Evolutionary conservation across 2,113 vertebrate genomes (phyloP).

Genomic region (Ancistrus triradiatus): DNA sequence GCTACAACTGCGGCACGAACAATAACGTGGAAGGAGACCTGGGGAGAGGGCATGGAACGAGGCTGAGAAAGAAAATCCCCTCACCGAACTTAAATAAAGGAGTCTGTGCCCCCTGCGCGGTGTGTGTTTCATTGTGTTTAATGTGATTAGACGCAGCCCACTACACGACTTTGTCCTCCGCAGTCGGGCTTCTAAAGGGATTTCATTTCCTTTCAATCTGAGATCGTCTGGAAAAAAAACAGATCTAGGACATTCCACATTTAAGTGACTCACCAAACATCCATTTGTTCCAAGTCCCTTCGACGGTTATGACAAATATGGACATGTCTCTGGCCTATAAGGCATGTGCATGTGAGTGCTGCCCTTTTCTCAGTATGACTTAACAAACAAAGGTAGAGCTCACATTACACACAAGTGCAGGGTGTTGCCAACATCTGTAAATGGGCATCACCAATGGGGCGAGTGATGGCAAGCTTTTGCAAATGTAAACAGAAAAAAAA

Average conservation of each 20-base stretch:
- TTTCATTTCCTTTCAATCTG: conserved; percentile 7
- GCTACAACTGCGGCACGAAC: not conserved
- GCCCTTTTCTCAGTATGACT: no score
- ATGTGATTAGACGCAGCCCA: conserved; percentile 59
- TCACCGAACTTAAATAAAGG: not conserved
- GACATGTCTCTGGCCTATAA: no score
- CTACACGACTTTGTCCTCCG: conserved; percentile 54
- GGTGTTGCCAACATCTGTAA: no score
- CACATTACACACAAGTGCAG: no score
- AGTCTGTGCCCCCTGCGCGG: not conserved
- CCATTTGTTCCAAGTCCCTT: no score
- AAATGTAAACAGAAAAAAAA: no score
- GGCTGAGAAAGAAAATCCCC: no score
- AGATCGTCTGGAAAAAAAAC: not conserved
- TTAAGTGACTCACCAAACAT: not conserved
- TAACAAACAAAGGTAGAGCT: no score
- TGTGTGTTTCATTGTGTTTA: conserved; percentile 48
- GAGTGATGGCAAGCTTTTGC: no score
- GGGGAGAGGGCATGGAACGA: not conserved
- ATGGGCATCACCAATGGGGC: no score
- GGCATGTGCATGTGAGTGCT: no score
- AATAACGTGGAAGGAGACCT: not conserved
- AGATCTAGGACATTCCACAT: not conserved
- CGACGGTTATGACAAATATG: no score
- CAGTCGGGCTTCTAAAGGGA: not conserved